Base-by-base conservation (phyloP, 2,888 invertebrate genomes). In the Ceratothoa steindachneri region DNA sequence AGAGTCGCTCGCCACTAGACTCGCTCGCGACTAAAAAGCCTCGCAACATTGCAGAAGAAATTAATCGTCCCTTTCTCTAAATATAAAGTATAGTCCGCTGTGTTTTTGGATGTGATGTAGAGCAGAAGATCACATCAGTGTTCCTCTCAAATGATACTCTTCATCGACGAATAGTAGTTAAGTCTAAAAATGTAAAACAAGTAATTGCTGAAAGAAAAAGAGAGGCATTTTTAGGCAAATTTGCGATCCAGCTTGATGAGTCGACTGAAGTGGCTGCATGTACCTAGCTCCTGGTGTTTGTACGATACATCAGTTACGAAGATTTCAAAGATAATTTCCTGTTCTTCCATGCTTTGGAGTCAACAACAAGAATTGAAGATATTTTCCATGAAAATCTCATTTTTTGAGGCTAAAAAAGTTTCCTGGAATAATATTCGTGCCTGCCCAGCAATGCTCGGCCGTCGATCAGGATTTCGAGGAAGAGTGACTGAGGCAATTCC, bases 391-490 rank as follows among this genome's bases (percentile, higher is more conserved):
- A 67, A 28, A 30, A 28, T 12, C 30, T 15, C 7, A 41, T 67
- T 67, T 67, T 67, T n/a, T 67, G 67, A 67, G 67, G 12, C n/a
- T 30, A 30, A 67, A 67, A 30, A 9, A 9, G 28, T 67, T 31
- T 67, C 29, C 7, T 67, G 30, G 67, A 67, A 31, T 28, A 30
- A 28, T 67, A 12, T 67, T 3, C 30, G 67, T 29, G 15, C 7
- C 15, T 9, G 41, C 15, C 30, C 67, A 67, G 15, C 67, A 67
- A 15, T 67, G 27, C 67, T 67, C 30, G 67, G 30, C 30, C 15
- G 19, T 67, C 67, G 30, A 67, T 31, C 9, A 31, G 67, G 19
- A 15, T 29, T 67, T 67, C 29, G 67, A 67, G 67, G 67, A 67
- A 67, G 3, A 28, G 30, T 67, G 67, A 24, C 2, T 67, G 30